Evolutionary conservation across 2,888 invertebrate species (phyloP), one percentile per base, ranked within the genome.

Genomic region (Anticlea derivata): DNA sequence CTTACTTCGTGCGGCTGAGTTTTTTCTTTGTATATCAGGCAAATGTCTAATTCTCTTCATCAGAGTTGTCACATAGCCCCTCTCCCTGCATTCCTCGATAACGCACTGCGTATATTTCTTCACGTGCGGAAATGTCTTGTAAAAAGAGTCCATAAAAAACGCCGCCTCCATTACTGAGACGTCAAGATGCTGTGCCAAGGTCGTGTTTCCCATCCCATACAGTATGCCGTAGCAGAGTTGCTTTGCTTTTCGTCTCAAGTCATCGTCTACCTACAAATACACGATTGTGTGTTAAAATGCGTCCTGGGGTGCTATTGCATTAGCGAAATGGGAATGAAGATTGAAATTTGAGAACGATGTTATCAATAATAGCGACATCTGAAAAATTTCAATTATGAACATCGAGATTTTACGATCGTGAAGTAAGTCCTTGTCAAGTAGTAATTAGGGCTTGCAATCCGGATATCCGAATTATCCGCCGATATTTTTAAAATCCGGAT

Each of bases 161-260:
- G 91, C 90, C 0, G 99, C 98, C 67, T 97, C 96, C 35, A 93
- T 87, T 78, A 96, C 96, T 0, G 93, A 92, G 6, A 98, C 94
- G 47, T 94, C 94, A 24, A 99, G 88, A 58, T 95, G 94, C 53
- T 96, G 95, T 0, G 96, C 93, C 22, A 99, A 87, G 0, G 96
- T 93, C 69, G 93, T 95, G 50, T 93, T 92, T 1, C 99, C 98
- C 95, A 99, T 99, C 5, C 99, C 99, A 79, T 99, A 99, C 49
- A 99, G 95, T 70, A 99, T 97, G 4, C 98, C 99, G 83, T 99
- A 99, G 77, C 98, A 98, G 22, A 99, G 93, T 85, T 97, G 94
- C 81, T 98, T 98, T 2, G 98, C 96, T 70, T 95, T 95, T 70
- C 97, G 96, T 34, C 99, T 92, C 64, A 96, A 91, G 49, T 93